Evolutionary conservation across 2,888 invertebrate genomes (phyloP), one percentile per base, ranked within the genome.

Genomic region (Sylvicola fuscatus): DNA sequence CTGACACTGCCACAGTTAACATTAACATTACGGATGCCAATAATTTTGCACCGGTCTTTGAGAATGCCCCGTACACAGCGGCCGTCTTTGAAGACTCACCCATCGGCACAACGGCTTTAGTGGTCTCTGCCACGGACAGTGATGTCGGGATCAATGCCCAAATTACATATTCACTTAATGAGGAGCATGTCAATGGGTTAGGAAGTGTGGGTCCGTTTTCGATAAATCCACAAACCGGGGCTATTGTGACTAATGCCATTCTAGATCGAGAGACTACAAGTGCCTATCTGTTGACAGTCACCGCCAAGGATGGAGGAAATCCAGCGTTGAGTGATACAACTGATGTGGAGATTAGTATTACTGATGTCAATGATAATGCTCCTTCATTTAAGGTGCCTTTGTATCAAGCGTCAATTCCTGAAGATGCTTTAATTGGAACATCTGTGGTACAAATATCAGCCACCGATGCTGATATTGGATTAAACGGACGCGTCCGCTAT

Each of bases 141-240:
- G 97, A 97, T 59, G 87, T 90, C 2, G 95, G 93, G 0, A 70
- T 89, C 33, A 97, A 97, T 60, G 93, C 93, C 0, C 80, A 82
- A 54, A 78, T 84, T 32, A 77, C 80, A 0, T 84, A 84, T 53
- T 73, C 74, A 13, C 60, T 84, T 16, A 70, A 70, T 48, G 77
- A 78, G 36, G 77, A 76, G 14, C 62, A 68, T 26, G 58, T 70
- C 1, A 60, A 64, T 38, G 61, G 64, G 3, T 35, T 59, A 21
- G 70, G 69, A 32, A 63, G 65, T 7, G 72, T 71, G 11, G 72
- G 71, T 44, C 70, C 70, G 43, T 98, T 97, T 53, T 64, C 76
- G 7, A 92, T 98, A 43, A 89, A 97, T 54, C 68, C 84, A 0
- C 82, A 81, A 52, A 92, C 90, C 0, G 97, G 98, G 0, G 90